Evolutionary conservation across 2,888 invertebrate genomes (phyloP).

Genomic region (Thecophora atra): DNA sequence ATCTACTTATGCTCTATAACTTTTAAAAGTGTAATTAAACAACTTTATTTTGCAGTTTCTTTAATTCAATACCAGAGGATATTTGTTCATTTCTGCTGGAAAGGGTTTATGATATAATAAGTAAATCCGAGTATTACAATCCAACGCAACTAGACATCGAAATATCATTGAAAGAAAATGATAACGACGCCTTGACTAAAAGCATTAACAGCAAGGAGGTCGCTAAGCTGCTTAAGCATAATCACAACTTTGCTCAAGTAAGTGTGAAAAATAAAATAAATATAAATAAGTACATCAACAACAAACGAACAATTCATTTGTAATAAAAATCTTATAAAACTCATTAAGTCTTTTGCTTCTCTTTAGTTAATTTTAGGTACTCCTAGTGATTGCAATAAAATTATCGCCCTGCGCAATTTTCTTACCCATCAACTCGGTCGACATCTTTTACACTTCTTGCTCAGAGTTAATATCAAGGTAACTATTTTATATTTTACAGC

Average conservation of each 20-base stretch:
- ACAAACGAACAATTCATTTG: too few relatives aligned
- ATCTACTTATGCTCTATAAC: background rate
- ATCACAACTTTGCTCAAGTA: slow-evolving; percentile 62
- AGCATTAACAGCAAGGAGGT: slow-evolving; percentile 34
- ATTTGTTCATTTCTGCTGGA: slow-evolving; percentile 61
- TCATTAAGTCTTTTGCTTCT: background rate
- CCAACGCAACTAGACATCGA: slow-evolving; percentile 37
- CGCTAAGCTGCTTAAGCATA: slow-evolving; percentile 45
- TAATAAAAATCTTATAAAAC: background rate
- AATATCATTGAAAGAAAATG: slow-evolving; percentile 19
- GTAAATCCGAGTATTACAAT: slow-evolving; percentile 56
- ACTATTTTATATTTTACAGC: slow-evolving; percentile 33
- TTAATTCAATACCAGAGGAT: slow-evolving; percentile 62
- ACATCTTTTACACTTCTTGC: slow-evolving; percentile 58
- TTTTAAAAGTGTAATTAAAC: background rate
- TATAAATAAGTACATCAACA: too few relatives aligned
- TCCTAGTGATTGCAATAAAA: slow-evolving; percentile 63
- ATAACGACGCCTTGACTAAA: slow-evolving; percentile 24
- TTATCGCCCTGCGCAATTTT: slow-evolving; percentile 62
- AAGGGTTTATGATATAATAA: slow-evolving; percentile 62
- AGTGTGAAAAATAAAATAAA: too few relatives aligned
- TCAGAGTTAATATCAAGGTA: slow-evolving; percentile 61
- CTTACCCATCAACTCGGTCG: slow-evolving; percentile 62
- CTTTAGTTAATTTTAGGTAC: slow-evolving; percentile 59
- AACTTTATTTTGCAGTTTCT: slow-evolving; percentile 50